phyloP scores from a whole-genome alignment of 2,797 vertebrate genomes.

The Molossus alvarezi region DNA sequence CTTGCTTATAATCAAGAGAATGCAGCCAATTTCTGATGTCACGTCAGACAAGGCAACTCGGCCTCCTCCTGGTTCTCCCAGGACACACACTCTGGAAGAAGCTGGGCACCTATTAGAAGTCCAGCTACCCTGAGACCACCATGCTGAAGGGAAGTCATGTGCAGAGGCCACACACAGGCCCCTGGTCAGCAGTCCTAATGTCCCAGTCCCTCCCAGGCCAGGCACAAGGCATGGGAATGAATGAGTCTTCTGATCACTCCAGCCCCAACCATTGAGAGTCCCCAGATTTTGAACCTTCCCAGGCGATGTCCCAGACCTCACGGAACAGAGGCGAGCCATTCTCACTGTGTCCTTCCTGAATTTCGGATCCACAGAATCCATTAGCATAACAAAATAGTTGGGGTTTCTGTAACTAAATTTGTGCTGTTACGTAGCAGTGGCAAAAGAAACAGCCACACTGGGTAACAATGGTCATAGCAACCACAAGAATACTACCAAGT shows the following conservation, averaged over 20 bases:
- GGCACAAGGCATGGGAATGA: not conserved
- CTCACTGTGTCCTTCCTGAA: slow-evolving; percentile 13
- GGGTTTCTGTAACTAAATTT: not conserved
- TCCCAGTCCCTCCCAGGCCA: not conserved
- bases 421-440: not conserved
- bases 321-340: not conserved
- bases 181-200: too few relatives aligned
- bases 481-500: not conserved
- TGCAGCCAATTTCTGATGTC: not conserved
- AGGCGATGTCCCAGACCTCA: not conserved
- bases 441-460: not conserved
- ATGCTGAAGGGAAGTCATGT: not conserved
- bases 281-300: not conserved
- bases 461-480: not conserved
- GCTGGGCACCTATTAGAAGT: not conserved
- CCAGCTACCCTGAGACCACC: not conserved
- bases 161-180: not conserved
- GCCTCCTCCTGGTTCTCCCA: not conserved
- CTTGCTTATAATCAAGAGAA: not conserved
- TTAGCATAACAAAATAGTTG: not conserved
- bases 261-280: not conserved
- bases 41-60: not conserved
- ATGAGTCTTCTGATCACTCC: not conserved
- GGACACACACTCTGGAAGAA: not conserved
- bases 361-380: not conserved